phyloP scores from a whole-genome alignment of 2,888 invertebrate species.

The Exocentrus adspersus region DNA sequence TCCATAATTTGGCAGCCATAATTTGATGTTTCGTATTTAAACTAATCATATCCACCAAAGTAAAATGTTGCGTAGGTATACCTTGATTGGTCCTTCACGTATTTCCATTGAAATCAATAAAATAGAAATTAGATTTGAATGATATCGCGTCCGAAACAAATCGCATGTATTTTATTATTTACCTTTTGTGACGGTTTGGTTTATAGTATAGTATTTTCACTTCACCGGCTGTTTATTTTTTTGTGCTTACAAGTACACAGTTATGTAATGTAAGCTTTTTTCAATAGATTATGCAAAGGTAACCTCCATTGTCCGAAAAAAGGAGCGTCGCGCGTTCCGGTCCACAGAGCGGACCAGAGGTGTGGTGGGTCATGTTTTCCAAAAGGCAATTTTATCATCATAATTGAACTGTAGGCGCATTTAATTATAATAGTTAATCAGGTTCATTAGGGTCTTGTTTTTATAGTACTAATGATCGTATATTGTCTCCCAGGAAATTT shows the following conservation, averaged over 20 bases:
- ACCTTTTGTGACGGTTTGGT: not conserved
- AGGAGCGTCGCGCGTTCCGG: constrained; percentile 36
- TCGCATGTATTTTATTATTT: not conserved
- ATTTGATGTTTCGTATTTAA: too few relatives aligned
- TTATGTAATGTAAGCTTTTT: constrained; percentile 27
- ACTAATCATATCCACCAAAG: not conserved
- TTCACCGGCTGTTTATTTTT: not conserved
- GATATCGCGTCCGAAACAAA: not conserved
- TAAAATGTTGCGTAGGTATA: constrained; percentile 6
- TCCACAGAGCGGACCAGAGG: constrained; percentile 25
- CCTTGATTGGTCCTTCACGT: not conserved
- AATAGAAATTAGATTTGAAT: constrained; percentile 10
- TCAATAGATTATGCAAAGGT: constrained; percentile 40
- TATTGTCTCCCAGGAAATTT: too few relatives aligned
- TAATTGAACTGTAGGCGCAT: not conserved
- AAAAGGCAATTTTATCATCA: not conserved
- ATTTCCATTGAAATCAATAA: not conserved
- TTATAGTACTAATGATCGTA: not conserved
- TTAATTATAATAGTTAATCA: not conserved
- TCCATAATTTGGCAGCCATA: too few relatives aligned
- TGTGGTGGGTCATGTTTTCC: not conserved
- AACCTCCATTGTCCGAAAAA: constrained; percentile 38
- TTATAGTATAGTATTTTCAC: constrained; percentile 4
- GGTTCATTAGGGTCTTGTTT: not conserved
- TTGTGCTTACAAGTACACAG: not conserved